Evolutionary conservation across 2,888 invertebrate genomes (phyloP), one percentile per base, ranked within the genome.

Genomic region (Apoderus coryli): DNA sequence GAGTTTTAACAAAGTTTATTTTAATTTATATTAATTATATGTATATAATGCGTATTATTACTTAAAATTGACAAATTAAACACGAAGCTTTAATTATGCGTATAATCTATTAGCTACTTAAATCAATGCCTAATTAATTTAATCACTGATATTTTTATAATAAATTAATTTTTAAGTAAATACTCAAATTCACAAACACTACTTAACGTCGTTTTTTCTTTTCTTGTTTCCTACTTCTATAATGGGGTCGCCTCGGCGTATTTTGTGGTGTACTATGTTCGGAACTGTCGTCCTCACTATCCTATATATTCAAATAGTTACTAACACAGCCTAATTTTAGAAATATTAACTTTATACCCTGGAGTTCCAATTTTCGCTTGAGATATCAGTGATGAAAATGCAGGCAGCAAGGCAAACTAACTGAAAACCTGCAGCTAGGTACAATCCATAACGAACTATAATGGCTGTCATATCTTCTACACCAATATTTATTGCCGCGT

Each of bases 341-440:
- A 11, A 22, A 11, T 4, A 6, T 10, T 27, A 12, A 16, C 4
- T 11, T 27, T 27, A 14, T 48, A 70, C 70, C 61, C 69, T 67
- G 10, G 54, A 50, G 36, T 50, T 53, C 45, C 52, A 54, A 28
- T 42, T 45, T 32, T 55, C 56, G 40, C 70, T 70, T 22, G 65
- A 63, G 40, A 68, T 63, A 41, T 76, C 72, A n/a, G 76, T 74
- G 36, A 81, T 66, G 35, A 82, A 69, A 27, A 88, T 73, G 41
- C 86, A 84, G 11, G 86, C 81, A 28, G 79, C 66, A 38, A 90
- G 66, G 49, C 88, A 89, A 12, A 78, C 60, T 32, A 89, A 58
- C 59, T 89, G 89, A 49, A 89, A 89, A n/a, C 82, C 67, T 10
- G 88, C 88, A 4, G 85, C 86, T 19, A 86, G 60, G 49, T 85